A percentile compares a stretch with the other conserved stretches of the same genome.
These are phyloP conservation scores for Muscina levida DNA, from an alignment of 2,888 invertebrate genomes.

Conservation along the genomic window DNA sequence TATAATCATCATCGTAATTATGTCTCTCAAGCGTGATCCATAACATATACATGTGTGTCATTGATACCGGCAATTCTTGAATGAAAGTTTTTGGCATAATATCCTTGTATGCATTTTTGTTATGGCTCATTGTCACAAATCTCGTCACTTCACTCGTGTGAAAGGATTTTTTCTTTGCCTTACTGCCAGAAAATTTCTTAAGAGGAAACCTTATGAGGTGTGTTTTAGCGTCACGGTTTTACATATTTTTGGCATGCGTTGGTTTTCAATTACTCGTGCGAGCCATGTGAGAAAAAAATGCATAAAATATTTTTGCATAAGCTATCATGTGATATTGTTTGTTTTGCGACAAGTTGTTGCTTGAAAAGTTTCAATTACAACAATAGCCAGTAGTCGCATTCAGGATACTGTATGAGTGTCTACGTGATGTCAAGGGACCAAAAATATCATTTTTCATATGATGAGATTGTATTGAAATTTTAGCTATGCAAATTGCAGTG, in stretches of 20 bases:
- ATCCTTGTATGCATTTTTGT: slow-evolving; percentile 21
- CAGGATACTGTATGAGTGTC: no score
- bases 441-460: no score
- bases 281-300: neutral
- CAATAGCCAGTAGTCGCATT: no score
- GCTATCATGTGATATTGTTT: neutral
- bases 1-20: no score
- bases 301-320: neutral
- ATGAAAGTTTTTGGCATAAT: slow-evolving; percentile 42
- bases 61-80: slow-evolving; percentile 21
- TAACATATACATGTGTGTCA: no score
- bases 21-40: no score
- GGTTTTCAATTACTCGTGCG: slow-evolving; percentile 56
- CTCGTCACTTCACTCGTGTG: slow-evolving; percentile 46
- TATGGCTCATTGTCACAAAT: no score
- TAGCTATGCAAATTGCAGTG: no score
- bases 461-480: no score
- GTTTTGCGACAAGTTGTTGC: neutral
- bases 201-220: slow-evolving; percentile 25
- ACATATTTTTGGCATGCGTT: slow-evolving; percentile 62
- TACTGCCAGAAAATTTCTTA: neutral
- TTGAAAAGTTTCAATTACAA: slow-evolving; percentile 21
- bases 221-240: no score
- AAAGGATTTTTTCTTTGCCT: slow-evolving; percentile 45
- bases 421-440: no score